Conservation (phyloP, 2,113 vertebrate species). For the Sphaerodactylus townsendi region DNA sequence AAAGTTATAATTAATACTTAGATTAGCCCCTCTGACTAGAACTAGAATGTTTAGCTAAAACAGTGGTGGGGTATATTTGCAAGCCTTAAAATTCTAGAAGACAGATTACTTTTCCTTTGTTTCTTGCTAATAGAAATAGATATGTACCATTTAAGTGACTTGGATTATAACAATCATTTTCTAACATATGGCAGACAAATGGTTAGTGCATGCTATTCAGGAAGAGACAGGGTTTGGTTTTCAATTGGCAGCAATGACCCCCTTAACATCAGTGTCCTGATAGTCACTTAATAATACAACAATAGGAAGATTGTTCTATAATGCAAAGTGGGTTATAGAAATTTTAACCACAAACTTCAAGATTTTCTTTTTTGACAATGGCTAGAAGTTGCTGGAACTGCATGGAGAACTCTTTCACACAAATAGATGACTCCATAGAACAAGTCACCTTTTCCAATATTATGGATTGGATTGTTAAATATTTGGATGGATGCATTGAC, state of each 20-base stretch:
- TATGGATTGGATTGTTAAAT: neutral
- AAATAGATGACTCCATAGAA: neutral
- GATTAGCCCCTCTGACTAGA: no score
- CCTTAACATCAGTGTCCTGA: neutral
- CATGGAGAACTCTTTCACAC: neutral
- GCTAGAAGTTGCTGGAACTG: neutral
- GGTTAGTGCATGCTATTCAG: neutral
- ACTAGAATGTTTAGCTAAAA: neutral
- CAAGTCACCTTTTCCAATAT: neutral
- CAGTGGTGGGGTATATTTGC: neutral
- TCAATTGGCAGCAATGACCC: neutral
- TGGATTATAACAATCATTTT: neutral
- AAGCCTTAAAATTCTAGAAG: neutral
- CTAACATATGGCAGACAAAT: slow-evolving; percentile 5
- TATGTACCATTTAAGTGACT: neutral
- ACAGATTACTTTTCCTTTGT: neutral
- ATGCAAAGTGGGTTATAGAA: neutral
- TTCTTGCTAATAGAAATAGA: neutral
- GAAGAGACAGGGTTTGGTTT: neutral
- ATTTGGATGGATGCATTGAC: no score
- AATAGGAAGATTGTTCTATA: no score
- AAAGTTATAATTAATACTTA: neutral
- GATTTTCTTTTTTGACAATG: neutral
- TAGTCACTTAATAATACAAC: neutral
- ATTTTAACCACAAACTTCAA: neutral